Evolutionary conservation across 2,888 invertebrate genomes (phyloP).

Genomic region (Liposcelis brunnea): DNA sequence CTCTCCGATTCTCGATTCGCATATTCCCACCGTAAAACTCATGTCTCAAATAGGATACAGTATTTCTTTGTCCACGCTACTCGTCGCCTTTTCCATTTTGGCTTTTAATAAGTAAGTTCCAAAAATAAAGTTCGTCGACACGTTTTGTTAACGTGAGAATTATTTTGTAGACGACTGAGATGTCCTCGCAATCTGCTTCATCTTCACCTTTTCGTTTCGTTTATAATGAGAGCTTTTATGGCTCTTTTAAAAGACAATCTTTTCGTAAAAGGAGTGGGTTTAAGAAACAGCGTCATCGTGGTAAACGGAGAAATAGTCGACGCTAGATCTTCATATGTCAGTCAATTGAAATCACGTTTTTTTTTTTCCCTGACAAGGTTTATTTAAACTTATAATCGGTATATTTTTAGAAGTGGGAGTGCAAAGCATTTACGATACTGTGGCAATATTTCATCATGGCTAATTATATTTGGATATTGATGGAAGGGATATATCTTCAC

Average conservation of each 20-base stretch:
- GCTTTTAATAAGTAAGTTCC: conserved; percentile 31
- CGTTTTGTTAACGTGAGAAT: not conserved
- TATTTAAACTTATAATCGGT: not conserved
- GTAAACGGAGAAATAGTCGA: conserved; percentile 3
- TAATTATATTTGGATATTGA: conserved; percentile 49
- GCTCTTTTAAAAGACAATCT: conserved; percentile 37
- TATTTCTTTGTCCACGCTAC: conserved; percentile 32
- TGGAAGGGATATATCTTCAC: conserved; percentile 52
- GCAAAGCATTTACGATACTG: conserved; percentile 39
- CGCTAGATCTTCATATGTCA: not conserved
- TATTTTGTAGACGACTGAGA: conserved; percentile 35
- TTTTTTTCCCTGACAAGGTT: not conserved
- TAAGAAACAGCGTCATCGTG: conserved; percentile 26
- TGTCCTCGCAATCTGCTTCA: conserved; percentile 48
- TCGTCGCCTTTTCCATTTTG: conserved; percentile 33
- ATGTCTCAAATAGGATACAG: conserved; percentile 36
- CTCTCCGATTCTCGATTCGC: conserved; percentile 23
- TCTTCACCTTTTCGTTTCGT: conserved; percentile 45
- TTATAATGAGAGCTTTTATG: conserved; percentile 41
- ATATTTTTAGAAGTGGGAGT: conserved; percentile 38
- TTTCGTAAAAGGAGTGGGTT: conserved; percentile 32
- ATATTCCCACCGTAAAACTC: conserved; percentile 32
- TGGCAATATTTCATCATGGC: conserved; percentile 46
- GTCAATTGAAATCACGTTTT: not conserved
- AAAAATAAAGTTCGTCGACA: not conserved